These are phyloP conservation scores for Ammospiza maritima DNA, from an alignment of 2,797 vertebrate species.

Conservation along the genomic window DNA sequence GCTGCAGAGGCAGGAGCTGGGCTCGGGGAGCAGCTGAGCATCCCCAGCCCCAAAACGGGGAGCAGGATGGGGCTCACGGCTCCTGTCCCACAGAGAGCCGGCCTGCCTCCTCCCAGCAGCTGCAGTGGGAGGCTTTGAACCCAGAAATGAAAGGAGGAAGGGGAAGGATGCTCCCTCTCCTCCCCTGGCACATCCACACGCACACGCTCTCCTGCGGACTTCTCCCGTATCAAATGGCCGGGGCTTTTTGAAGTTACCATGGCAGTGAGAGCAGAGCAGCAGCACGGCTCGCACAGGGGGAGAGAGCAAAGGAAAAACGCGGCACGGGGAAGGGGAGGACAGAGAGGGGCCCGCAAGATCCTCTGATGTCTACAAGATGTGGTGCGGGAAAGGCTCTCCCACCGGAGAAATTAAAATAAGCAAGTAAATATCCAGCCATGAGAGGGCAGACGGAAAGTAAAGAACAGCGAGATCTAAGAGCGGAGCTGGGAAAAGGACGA, in stretches of 20 bases:
- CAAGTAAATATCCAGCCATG: conserved; percentile 66
- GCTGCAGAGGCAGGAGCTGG: neutral
- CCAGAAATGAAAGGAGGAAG: conserved; percentile 14
- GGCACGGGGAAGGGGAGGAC: neutral
- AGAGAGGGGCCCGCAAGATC: neutral
- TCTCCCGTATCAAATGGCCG: conserved; percentile 25
- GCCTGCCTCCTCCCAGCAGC: neutral
- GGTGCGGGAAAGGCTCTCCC: neutral
- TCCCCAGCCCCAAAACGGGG: neutral
- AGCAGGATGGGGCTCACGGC: rapidly evolving
- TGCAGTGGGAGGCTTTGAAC: neutral
- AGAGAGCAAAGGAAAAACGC: neutral
- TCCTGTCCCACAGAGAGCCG: neutral
- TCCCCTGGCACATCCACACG: neutral
- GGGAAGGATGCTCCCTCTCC: neutral
- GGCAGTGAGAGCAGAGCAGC: conserved; percentile 53
- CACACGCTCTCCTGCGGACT: neutral
- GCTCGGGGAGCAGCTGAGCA: neutral
- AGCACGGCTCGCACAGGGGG: neutral
- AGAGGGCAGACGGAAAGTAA: conserved; percentile 51
- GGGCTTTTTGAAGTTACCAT: conserved; percentile 61
- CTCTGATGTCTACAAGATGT: conserved; percentile 46
- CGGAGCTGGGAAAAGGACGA: neutral
- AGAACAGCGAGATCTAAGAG: conserved; percentile 14
- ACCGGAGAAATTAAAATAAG: conserved; percentile 40